These are phyloP conservation scores for Halcyon leucocephala DNA, from an alignment of 2,797 vertebrate genomes.

Conservation along the genomic window DNA sequence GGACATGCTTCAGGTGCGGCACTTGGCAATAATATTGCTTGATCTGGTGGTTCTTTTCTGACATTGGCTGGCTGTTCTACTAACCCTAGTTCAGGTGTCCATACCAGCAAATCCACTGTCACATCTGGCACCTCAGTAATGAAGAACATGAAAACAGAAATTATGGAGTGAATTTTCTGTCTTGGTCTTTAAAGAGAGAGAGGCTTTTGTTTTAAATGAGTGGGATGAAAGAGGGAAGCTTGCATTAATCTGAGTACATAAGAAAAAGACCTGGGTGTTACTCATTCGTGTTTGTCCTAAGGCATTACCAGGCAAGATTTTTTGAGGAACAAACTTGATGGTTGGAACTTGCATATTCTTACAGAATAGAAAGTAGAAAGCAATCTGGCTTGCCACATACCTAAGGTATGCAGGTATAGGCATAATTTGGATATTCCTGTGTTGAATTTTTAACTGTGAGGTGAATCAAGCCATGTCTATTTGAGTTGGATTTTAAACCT, in stretches of 20 bases:
- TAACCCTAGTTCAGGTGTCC: not conserved
- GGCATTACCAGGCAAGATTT: not conserved
- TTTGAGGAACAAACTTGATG: not conserved
- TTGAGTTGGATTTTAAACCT: not conserved
- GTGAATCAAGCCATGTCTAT: not conserved
- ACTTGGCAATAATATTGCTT: not conserved
- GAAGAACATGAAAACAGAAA: not conserved
- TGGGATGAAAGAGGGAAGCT: not conserved
- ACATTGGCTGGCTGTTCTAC: not conserved
- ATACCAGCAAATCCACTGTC: not conserved
- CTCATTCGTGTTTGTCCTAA: not conserved
- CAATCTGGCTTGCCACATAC: not conserved
- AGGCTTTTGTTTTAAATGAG: not conserved
- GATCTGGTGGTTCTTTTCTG: not conserved
- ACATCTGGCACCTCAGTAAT: not conserved
- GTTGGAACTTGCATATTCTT: not conserved
- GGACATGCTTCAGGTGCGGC: not conserved
- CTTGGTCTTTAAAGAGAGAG: not conserved
- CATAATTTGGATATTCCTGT: not conserved
- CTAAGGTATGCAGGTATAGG: not conserved
- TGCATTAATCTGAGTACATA: not conserved
- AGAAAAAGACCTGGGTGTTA: not conserved
- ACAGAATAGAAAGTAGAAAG: not conserved
- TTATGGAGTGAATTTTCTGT: not conserved
- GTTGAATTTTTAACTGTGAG: not conserved